phyloP scores from a whole-genome alignment of 2,888 invertebrate genomes.

The Parnassius smintheus region DNA sequence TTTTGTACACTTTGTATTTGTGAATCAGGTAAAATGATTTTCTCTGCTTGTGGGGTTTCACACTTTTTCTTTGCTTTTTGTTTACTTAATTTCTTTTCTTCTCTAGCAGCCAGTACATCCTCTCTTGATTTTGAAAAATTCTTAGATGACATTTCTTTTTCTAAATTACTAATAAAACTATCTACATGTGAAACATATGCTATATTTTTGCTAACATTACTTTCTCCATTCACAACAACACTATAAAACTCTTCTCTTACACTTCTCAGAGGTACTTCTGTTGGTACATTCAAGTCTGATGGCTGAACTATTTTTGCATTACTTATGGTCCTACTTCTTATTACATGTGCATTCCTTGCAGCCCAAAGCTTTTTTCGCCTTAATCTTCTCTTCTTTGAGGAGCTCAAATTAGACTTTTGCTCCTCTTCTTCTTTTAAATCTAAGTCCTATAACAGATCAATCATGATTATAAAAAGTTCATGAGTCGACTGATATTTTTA shows the following conservation, averaged over 20 bases:
- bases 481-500: no score
- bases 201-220: conserved; percentile 17
- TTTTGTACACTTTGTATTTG: conserved; percentile 22
- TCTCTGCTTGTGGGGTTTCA: conserved; percentile 8
- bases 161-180: conserved; percentile 19
- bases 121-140: conserved; percentile 52
- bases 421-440: conserved; percentile 13
- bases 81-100: conserved; percentile 69
- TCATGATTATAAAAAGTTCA: no score
- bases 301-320: neutral
- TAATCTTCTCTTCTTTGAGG: conserved; percentile 51
- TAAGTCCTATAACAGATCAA: neutral
- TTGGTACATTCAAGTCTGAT: neutral
- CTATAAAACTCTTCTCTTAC: conserved; percentile 6
- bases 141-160: conserved; percentile 50
- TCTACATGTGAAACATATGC: conserved; percentile 17
- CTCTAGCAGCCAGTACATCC: conserved; percentile 62
- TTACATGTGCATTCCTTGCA: conserved; percentile 29
- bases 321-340: conserved; percentile 18
- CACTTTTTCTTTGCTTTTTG: conserved; percentile 55
- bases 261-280: conserved; percentile 7
- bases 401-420: conserved; percentile 29
- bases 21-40: neutral
- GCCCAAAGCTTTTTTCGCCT: conserved; percentile 51
- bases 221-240: conserved; percentile 10